These are phyloP conservation scores for Hydrozoanthus tunicans DNA, from an alignment of 64 coral and sea anemone genomes.

Conservation along the genomic window DNA sequence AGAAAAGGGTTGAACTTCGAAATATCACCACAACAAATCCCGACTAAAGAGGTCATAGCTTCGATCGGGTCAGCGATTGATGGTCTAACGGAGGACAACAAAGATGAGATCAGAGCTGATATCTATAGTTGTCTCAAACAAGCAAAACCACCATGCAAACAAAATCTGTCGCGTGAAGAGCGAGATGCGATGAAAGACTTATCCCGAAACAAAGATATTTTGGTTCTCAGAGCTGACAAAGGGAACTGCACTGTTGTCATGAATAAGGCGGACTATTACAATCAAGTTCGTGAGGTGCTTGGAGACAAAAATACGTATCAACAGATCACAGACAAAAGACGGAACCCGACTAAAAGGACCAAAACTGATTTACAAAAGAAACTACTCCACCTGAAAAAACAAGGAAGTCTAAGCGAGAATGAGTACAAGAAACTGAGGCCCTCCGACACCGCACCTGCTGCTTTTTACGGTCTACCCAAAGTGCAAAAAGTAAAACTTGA, in stretches of 20 bases:
- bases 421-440: neutral
- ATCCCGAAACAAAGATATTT: neutral
- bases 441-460: neutral
- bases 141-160: slow-evolving; percentile 3
- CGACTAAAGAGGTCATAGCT: slow-evolving; percentile 16
- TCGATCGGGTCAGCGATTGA: neutral
- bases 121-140: neutral
- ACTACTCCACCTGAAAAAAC: slow-evolving; percentile 25
- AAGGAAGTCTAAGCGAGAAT: neutral
- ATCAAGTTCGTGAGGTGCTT: slow-evolving; percentile 8
- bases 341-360: neutral
- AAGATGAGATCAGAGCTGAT: slow-evolving; percentile 2
- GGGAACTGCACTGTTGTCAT: slow-evolving; percentile 46
- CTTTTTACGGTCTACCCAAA: slow-evolving; percentile 33
- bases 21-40: neutral
- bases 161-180: slow-evolving; percentile 15
- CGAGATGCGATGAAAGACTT: slow-evolving; percentile 2
- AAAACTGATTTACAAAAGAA: slow-evolving; percentile 29
- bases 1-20: slow-evolving; percentile 39
- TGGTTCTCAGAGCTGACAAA: slow-evolving; percentile 38
- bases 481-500: slow-evolving; percentile 12
- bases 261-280: slow-evolving; percentile 8
- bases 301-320: slow-evolving; percentile 24
- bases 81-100: neutral
- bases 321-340: slow-evolving; percentile 2